Conservation (phyloP, 2,797 vertebrate species). For the Neosilurus mollespiculum region DNA sequence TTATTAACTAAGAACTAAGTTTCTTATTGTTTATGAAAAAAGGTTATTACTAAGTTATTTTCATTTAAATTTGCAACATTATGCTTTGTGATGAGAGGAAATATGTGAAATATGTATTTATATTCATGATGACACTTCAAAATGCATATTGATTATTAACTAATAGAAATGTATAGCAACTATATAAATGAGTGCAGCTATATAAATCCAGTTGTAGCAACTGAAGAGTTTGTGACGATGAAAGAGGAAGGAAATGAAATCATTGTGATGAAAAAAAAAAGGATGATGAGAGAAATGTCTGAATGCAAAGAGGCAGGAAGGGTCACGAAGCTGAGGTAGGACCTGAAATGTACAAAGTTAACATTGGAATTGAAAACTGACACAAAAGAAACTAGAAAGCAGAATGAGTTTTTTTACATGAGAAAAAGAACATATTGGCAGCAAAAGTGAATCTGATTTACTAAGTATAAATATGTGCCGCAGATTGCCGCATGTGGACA, state of each 20-base stretch:
- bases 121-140: not conserved
- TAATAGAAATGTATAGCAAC: not conserved
- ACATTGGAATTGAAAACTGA: not conserved
- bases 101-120: not conserved
- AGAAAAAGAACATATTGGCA: not conserved
- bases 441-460: not conserved
- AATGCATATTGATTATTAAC: not conserved
- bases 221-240: not conserved
- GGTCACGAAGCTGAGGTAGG: not conserved
- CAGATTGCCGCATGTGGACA: not conserved
- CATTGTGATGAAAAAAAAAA: not conserved
- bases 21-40: no score
- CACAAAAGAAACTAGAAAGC: not conserved
- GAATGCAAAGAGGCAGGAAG: not conserved
- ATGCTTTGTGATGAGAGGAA: not conserved
- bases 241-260: not conserved
- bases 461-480: not conserved
- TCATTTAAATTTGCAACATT: not conserved
- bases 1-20: no score
- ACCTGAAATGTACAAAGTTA: not conserved
- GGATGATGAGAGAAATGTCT: not conserved
- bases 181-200: not conserved
- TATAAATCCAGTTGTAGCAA: not conserved
- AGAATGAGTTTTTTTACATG: not conserved
- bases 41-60: not conserved